A percentile compares a stretch with the other conserved stretches of the same genome.
Conservation (phyloP, 2,797 vertebrate genomes). For the Acanthis flammea region DNA sequence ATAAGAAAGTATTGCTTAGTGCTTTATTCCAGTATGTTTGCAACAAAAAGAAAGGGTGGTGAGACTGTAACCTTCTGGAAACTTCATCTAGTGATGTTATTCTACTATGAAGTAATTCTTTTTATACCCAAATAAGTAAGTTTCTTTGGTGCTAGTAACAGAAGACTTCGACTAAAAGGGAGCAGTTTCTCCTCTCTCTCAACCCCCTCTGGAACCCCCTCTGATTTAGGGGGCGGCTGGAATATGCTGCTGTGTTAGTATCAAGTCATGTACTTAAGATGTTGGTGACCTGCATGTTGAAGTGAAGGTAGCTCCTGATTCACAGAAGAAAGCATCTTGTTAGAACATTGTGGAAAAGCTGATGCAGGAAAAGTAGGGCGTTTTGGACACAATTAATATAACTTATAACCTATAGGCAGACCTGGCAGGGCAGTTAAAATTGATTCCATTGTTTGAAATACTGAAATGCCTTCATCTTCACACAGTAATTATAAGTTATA, state of each 20-base stretch:
- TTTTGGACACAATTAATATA: background rate
- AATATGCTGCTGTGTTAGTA: background rate
- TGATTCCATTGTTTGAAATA: background rate
- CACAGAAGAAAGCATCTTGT: background rate
- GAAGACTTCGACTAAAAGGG: background rate
- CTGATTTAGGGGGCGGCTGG: background rate
- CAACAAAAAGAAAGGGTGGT: background rate
- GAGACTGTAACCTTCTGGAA: background rate
- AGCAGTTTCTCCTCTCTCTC: background rate
- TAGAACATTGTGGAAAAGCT: background rate
- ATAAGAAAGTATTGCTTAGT: background rate
- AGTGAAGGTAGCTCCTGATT: background rate
- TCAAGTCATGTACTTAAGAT: background rate
- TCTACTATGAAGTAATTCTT: background rate
- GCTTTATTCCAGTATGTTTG: background rate
- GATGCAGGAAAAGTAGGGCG: accelerated
- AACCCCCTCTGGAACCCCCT: background rate
- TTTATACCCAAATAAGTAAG: background rate
- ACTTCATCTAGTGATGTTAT: background rate
- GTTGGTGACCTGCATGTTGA: background rate
- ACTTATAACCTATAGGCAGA: background rate
- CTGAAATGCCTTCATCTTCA: background rate
- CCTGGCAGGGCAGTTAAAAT: background rate
- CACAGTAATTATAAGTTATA: background rate
- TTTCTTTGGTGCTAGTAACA: background rate